Evolutionary conservation across 1,140 invertebrate species (phyloP).

Genomic region (Platyscapa corneri): DNA sequence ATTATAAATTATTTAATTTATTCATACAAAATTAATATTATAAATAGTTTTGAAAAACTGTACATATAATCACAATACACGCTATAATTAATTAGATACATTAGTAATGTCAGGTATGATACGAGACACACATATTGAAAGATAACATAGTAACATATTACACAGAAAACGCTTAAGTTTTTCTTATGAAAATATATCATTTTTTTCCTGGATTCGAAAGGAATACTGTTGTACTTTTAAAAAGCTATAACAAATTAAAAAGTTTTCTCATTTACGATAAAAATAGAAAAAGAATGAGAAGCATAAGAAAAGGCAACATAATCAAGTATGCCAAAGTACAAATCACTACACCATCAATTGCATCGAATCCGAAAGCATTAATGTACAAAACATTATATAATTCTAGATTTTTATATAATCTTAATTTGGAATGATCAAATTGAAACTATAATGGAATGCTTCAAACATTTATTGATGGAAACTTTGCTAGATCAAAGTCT

Average conservation of each 20-base stretch:
- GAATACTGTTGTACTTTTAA: not conserved
- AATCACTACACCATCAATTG: slow-evolving; percentile 44
- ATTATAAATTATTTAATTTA: too few relatives aligned
- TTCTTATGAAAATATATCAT: slow-evolving; percentile 52
- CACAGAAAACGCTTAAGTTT: too few relatives aligned
- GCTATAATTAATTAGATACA: too few relatives aligned
- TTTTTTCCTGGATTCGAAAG: slow-evolving; percentile 46
- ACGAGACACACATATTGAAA: too few relatives aligned
- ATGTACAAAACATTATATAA: slow-evolving; percentile 25
- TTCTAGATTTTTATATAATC: not conserved
- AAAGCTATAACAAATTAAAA: slow-evolving; percentile 47
- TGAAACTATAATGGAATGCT: slow-evolving; percentile 40
- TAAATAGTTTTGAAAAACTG: too few relatives aligned
- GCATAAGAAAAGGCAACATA: slow-evolving; percentile 11
- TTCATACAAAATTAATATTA: too few relatives aligned
- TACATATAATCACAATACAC: too few relatives aligned
- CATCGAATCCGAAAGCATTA: slow-evolving; percentile 9
- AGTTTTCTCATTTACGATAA: slow-evolving; percentile 44
- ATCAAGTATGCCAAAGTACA: slow-evolving; percentile 51
- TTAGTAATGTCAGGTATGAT: too few relatives aligned
- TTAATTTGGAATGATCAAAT: slow-evolving; percentile 46
- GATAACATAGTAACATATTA: too few relatives aligned
- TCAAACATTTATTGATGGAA: slow-evolving; percentile 35
- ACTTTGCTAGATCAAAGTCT: slow-evolving; percentile 24
- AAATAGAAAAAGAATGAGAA: not conserved